Percentiles rank a stretch among this genome's conserved stretches.
These are phyloP conservation scores for Caenorhabditis sp. DNA, from an alignment of 2,888 invertebrate species.

Conservation along the genomic window DNA sequence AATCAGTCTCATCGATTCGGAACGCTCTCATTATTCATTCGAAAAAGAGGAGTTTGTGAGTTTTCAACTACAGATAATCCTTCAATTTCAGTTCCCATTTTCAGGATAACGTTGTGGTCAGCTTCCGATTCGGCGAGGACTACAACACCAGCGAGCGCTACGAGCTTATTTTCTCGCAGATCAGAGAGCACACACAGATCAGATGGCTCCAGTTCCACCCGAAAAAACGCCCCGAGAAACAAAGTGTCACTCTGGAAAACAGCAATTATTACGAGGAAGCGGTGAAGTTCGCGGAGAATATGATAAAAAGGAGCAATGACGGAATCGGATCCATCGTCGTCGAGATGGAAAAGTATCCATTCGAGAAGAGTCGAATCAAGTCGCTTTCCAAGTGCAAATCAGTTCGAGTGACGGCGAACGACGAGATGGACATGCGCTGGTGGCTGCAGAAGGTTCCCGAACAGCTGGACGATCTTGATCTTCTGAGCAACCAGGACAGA, in stretches of 20 bases:
- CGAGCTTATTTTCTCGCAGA: slow-evolving; percentile 4
- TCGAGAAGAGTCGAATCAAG: not conserved
- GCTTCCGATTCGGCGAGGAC: not conserved
- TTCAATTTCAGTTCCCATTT: not conserved
- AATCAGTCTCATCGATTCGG: no score
- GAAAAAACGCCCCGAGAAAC: not conserved
- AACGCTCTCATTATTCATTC: no score
- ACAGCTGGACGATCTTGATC: not conserved
- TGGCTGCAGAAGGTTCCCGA: not conserved
- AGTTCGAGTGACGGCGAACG: not conserved
- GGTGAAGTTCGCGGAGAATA: slow-evolving; percentile 10
- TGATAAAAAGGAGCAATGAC: slow-evolving; percentile 10
- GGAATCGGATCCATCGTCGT: not conserved
- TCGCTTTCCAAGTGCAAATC: not conserved
- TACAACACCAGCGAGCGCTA: slow-evolving; percentile 3
- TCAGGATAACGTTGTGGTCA: slow-evolving; percentile 13
- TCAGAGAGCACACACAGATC: slow-evolving; percentile 9
- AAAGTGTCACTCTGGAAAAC: not conserved
- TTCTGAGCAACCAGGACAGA: not conserved
- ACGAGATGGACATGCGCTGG: not conserved
- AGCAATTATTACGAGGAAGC: slow-evolving; percentile 14
- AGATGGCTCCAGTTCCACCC: not conserved
- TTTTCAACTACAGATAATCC: no score
- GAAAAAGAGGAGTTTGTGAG: no score
- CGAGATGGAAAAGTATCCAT: not conserved